Percentiles rank a stretch among this genome's conserved stretches.
Evolutionary conservation across 2,113 vertebrate genomes (phyloP).

Genomic region (Hydropotes inermis): DNA sequence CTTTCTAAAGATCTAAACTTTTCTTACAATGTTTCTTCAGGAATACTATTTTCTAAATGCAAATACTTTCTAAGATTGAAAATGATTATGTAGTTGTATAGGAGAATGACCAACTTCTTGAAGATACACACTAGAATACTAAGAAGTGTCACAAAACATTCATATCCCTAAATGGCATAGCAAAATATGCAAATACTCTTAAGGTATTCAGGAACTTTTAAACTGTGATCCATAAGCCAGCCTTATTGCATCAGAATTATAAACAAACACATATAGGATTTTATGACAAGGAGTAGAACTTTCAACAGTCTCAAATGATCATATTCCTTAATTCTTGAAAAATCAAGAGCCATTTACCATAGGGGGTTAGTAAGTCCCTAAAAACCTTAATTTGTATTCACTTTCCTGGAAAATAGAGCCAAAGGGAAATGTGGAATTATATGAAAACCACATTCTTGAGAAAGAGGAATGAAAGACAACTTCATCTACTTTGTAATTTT

Average conservation of each 20-base stretch:
- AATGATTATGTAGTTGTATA: not conserved
- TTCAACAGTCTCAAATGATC: not conserved
- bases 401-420: not conserved
- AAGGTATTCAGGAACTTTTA: not conserved
- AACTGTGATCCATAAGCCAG: not conserved
- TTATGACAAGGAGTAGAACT: not conserved
- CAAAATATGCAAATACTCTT: not conserved
- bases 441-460: not conserved
- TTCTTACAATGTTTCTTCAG: not conserved
- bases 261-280: not conserved
- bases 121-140: not conserved
- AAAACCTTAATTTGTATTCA: not conserved
- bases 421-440: not conserved
- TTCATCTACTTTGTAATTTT: not conserved
- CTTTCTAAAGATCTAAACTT: not conserved
- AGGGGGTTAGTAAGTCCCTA: not conserved
- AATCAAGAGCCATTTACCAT: not conserved
- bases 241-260: not conserved
- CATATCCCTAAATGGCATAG: not conserved
- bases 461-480: not conserved
- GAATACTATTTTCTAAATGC: not conserved
- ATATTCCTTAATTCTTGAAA: not conserved
- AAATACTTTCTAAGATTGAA: not conserved
- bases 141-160: not conserved
- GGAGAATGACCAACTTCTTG: not conserved